A percentile compares a stretch with the other conserved stretches of the same genome.
These are phyloP conservation scores for Agrotis ipsilon DNA, from an alignment of 2,888 invertebrate genomes.

Conservation along the genomic window DNA sequence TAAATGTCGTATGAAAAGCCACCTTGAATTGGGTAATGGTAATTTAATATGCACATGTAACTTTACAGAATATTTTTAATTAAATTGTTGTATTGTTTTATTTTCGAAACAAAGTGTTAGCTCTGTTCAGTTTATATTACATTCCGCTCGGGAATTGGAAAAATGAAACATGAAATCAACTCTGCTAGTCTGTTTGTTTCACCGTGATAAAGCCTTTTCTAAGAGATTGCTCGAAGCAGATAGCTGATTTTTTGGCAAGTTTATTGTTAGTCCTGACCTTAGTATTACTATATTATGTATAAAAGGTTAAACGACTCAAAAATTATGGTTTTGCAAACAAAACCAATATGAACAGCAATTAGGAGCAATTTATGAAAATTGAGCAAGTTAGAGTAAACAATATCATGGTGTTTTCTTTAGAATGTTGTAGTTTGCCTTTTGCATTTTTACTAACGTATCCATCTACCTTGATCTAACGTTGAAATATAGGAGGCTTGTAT, in stretches of 20 bases:
- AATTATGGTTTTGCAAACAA: constrained; percentile 26
- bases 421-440: constrained; percentile 4
- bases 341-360: constrained; percentile 4
- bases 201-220: constrained; percentile 40
- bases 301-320: constrained; percentile 35
- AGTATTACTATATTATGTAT: constrained; percentile 21
- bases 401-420: not conserved
- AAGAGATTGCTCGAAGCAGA: constrained; percentile 35
- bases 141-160: constrained; percentile 53
- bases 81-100: constrained; percentile 44
- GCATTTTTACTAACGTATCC: constrained; percentile 1
- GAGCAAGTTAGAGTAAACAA: not conserved
- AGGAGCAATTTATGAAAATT: constrained; percentile 19
- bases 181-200: constrained; percentile 40
- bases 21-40: constrained; percentile 34
- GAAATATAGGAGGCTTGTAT: no score
- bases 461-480: not conserved
- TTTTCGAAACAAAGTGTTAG: constrained; percentile 41
- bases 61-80: constrained; percentile 35
- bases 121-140: constrained; percentile 39
- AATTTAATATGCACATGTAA: constrained; percentile 35
- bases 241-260: constrained; percentile 38
- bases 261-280: constrained; percentile 43
- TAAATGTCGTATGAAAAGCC: constrained; percentile 20
- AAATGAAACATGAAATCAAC: constrained; percentile 57